These are phyloP conservation scores for Halcyon malimbica DNA, from an alignment of 2,113 vertebrate species.

Conservation along the genomic window DNA sequence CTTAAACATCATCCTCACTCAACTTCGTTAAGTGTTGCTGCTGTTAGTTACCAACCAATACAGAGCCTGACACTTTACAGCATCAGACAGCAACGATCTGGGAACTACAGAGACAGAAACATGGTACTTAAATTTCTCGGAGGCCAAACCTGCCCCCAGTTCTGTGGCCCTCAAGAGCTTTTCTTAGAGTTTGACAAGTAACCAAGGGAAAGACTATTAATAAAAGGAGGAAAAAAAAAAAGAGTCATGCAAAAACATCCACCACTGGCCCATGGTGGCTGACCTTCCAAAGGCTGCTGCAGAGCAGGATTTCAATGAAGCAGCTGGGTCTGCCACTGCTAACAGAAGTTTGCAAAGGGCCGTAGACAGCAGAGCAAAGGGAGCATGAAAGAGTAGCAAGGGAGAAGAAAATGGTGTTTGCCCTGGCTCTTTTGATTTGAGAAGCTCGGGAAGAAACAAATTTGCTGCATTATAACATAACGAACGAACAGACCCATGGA, in stretches of 20 bases:
- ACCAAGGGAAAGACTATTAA: background rate
- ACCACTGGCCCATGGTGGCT: rapidly evolving
- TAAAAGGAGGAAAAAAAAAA: background rate
- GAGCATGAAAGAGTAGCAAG: background rate
- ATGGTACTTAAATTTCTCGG: background rate
- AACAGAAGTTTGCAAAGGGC: background rate
- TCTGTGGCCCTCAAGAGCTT: background rate
- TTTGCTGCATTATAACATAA: background rate
- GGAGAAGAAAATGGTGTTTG: background rate
- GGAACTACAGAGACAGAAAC: background rate
- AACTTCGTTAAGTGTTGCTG: conserved; percentile 25
- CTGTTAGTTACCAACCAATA: background rate
- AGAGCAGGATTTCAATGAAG: background rate
- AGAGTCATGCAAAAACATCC: background rate
- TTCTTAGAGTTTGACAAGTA: background rate
- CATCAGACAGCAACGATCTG: background rate
- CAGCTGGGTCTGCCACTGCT: background rate
- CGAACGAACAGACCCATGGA: background rate
- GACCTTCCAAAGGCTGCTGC: background rate
- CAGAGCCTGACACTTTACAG: background rate
- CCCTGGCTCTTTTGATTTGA: background rate
- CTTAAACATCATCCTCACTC: conserved; percentile 61
- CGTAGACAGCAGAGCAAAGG: background rate
- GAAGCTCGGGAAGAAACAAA: background rate
- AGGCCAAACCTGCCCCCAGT: background rate